Evolutionary conservation across 53 echinoderm and acorn worm species (phyloP), one percentile per base, ranked within the genome.

Genomic region (Actinopyga echinites): DNA sequence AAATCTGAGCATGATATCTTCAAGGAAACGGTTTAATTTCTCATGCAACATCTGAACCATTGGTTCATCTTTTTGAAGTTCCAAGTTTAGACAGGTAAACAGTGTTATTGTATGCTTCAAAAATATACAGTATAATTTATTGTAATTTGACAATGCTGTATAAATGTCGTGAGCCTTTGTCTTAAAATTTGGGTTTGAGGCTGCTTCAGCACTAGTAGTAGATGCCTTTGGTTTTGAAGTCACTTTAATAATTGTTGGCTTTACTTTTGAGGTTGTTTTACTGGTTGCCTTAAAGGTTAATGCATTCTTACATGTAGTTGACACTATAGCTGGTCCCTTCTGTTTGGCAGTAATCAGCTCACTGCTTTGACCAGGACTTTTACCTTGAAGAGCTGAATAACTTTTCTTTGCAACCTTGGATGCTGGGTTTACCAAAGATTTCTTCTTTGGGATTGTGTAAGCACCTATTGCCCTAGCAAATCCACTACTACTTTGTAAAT

Each of bases 21-120:
- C 63, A 40, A 92, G 93, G 80, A 89, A 79, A 60, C 61, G 73
- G 43, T 86, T 61, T 36, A 80, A 79, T 37, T 89, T 89, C 17
- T 83, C 89, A 69, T 86, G 65, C 61, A 92, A 45, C 45, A 86
- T 22, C 5, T 89, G 92, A 37, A 92, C 84, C 60, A 57, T 89
- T 26, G 93, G 93, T 80, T 79, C 89, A 87, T 84, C 89, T 78
- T 81, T 79, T 66, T 92, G 86, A 83, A 92, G 89, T 73, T 89
- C 86, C 66, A 88, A 52, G 63, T 89, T 89, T 12, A 78, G 63
- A 37, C 10, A 56, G 79, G 58, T 85, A 75, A 87, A 91, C 8
- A 87, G 75, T 44, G 91, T 64, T 69, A 91, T 79, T 57, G 87
- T 83, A 13, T 83, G 78, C 56, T 86, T 77, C 73, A 90, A 30